Evolutionary conservation across 2,113 vertebrate species (phyloP), one percentile per base, ranked within the genome.

Genomic region (Pachycephala philippinensis): DNA sequence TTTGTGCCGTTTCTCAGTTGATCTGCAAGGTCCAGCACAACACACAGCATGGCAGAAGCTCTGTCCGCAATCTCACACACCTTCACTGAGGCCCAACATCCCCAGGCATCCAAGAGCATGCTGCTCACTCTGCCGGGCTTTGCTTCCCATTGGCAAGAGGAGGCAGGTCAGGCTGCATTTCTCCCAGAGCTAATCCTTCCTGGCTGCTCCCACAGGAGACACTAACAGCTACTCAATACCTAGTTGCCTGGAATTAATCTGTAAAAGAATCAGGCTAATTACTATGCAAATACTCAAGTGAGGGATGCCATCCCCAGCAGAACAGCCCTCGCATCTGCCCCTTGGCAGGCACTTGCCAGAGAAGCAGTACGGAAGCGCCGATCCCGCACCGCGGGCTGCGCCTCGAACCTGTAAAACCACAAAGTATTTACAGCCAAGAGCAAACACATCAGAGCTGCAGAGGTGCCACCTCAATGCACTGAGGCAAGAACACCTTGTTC

Each of bases 401-500:
- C 60, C 93, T 95, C 20, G 3, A 78, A 93, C 96, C 95, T 94
- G 93, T 79, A 94, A 94, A 95, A 84, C 88, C 92, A 94, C 91
- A 45, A 93, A 81, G 76, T 77, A 94, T 96, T 94, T 95, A 90
- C 95, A 92, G 96, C 95, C 40, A 1, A 95, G 52, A 97, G 95
- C 93, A 96, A 97, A 96, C 83, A 93, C 88, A 28, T 35, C 66
- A 28, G 87, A 82, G 87, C 87, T 85, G 61, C 89, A 93, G 82
- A 91, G 89, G 93, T 95, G 88, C 94, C 96, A 94, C 92, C 82
- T 93, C 89, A 59, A 78, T 0, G 5, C 87, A 87, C 77, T 53
- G 21, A 56, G 71, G 95, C 65, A 90, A 95, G 96, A 97, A 97
- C 96, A 96, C 93, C 71, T 83, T 90, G 92, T 97, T 93, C 95